Evolutionary conservation across 2,797 vertebrate genomes (phyloP), one percentile per base, ranked within the genome.

Genomic region (Glossophaga mutica): DNA sequence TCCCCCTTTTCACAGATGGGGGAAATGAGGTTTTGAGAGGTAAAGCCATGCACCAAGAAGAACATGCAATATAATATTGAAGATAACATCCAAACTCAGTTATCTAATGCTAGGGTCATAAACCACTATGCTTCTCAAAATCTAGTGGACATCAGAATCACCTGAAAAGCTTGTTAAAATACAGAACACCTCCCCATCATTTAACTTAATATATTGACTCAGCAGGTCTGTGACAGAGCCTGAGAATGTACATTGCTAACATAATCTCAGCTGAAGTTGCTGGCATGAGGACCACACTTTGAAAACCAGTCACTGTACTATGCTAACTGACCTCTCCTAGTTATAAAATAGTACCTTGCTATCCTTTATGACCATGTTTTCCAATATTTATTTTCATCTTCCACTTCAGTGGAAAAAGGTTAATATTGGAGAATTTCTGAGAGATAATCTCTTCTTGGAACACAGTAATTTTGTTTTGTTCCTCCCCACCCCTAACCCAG

Each of bases 1-100:
- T 55, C 26, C 22, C 12, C 6, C 10, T 50, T 83, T 83, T 55
- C 42, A 62, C 2, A 59, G 34, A 85, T n/a, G 37, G 82, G 19
- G 19, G 46, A 52, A 48, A 74, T 19, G 19, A 87, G 16, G 15
- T 22, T 76, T 67, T 24, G 76, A 48, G 19, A 79, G 21, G 18
- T 44, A n/a, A 48, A 44, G 4, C 24, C 50, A n/a, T 12, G 70
- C 32, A 73, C 16, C 14, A 57, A 16, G 62, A 44, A 21, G 68
- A 57, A 65, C 0, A 0, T 1, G 1, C 67, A 39, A 1, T 21
- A 14, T 0, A 26, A 78, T 8, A 16, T 78, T 15, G 19, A n/a
- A 57, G 42, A 3, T 16, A 37, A 19, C 2, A n/a, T 65, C 57
- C 37, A 62, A 46, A 67, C 5, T 26, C 5, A 32, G n/a, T 48